A percentile compares a stretch with the other conserved stretches of the same genome.
phyloP scores from a whole-genome alignment of 2,113 vertebrate species.

The Uria aalge region DNA sequence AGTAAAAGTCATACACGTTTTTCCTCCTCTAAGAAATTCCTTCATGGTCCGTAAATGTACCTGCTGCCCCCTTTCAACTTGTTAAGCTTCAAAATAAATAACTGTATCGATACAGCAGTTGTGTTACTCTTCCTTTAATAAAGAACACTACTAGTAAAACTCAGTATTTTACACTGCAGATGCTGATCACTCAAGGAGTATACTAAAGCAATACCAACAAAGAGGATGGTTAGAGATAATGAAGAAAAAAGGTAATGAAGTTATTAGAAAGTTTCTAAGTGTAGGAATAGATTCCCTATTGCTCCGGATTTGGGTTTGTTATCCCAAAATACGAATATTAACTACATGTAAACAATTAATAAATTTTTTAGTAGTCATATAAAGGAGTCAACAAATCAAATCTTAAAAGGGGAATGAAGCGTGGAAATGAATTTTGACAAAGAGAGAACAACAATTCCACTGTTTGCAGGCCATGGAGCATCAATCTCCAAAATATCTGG shows the following conservation, averaged over 20 bases:
- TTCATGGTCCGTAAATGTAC: background rate
- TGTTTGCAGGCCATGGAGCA: background rate
- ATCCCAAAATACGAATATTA: background rate
- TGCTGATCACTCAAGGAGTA: background rate
- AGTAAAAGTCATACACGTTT: background rate
- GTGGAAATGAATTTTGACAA: background rate
- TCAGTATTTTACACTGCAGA: background rate
- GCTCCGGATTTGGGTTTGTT: background rate
- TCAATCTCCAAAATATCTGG: background rate
- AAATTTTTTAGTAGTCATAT: background rate
- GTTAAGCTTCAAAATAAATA: background rate
- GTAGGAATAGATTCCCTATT: background rate
- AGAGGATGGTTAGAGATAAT: background rate
- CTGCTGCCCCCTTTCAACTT: background rate
- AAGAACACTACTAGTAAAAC: background rate
- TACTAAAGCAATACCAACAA: background rate
- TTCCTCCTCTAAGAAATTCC: background rate
- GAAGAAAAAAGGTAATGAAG: background rate
- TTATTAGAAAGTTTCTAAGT: background rate
- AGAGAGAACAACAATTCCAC: accelerated
- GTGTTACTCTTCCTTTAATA: background rate
- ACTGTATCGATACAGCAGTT: background rate
- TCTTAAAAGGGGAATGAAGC: background rate
- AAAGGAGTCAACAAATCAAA: background rate
- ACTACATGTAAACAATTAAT: background rate